Base-by-base conservation (phyloP, 1,140 invertebrate genomes). In the Ips nitidus region DNA sequence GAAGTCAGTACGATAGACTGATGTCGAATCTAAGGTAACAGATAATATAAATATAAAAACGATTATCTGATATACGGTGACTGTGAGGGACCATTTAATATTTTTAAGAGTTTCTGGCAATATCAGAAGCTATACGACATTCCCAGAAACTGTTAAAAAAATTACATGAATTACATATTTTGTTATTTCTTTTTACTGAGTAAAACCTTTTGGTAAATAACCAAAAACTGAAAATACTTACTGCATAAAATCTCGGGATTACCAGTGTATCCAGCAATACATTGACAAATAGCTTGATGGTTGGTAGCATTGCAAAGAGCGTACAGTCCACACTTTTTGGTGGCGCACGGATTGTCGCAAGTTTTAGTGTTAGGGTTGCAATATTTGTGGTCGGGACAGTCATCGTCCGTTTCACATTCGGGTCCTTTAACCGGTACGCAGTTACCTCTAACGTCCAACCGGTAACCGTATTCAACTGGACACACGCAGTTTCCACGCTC, bases 401-500 rank as follows among this genome's bases (percentile, higher is more conserved):
- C 89, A 8, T 87, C 83, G 76, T 95, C 87, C 2, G 76, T 81
- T 58, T 84, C 83, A 79, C 94, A 96, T 72, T 89, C 89, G 1
- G 87, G 84, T 40, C 78, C 80, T 37, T 77, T 81, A 75, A 76
- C 70, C 56, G 82, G 83, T 70, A 87, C 82, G 76, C 92, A 94
- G 72, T 89, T 85, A 70, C 90, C 90, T 60, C 84, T 80, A 0
- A 78, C 72, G 42, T 90, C 88, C 1, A 92, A 79, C 36, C 81
- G 81, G 74, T 92, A 93, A 41, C 91, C 91, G 71, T 87, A 85
- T 64, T 89, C 86, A 1, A 82, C 82, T 1, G 90, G 89, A 78
- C 92, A 94, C 3, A 90, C 86, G 78, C 94, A 97, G 63, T 85
- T 85, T n/a, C 90, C 90, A 36, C 88, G 83, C 52, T 90, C 90